phyloP scores from a whole-genome alignment of 37 sponge, comb jelly and placozoan species.

The Crambe crambe region DNA sequence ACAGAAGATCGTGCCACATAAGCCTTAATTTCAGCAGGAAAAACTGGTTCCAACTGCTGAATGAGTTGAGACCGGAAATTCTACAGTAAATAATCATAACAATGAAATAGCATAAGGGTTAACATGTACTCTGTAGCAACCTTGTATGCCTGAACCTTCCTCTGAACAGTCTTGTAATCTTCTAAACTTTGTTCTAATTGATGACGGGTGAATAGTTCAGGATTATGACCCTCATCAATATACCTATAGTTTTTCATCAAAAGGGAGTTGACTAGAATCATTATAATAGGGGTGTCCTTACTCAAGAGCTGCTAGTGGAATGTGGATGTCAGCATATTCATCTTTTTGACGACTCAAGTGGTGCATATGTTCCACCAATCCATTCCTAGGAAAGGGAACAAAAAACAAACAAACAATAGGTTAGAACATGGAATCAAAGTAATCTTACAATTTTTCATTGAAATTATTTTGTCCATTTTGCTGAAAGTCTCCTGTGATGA shows the following conservation, averaged over 20 bases:
- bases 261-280: neutral
- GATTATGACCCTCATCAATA: slow-evolving; percentile 72
- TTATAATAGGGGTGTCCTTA: slow-evolving; percentile 13
- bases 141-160: slow-evolving; percentile 67
- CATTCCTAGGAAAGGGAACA: slow-evolving; percentile 28
- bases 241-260: slow-evolving; percentile 31
- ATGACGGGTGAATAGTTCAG: slow-evolving; percentile 71
- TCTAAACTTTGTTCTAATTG: slow-evolving; percentile 62
- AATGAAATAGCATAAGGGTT: too few species aligned
- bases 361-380: slow-evolving; percentile 60
- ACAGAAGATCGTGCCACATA: slow-evolving; percentile 28
- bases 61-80: slow-evolving; percentile 66
- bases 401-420: neutral
- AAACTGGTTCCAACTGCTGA: slow-evolving; percentile 54
- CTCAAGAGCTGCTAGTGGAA: slow-evolving; percentile 73
- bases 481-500: slow-evolving; percentile 81
- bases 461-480: slow-evolving; percentile 58
- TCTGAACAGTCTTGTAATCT: slow-evolving; percentile 55
- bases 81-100: slow-evolving; percentile 40
- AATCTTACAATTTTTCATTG: slow-evolving; percentile 71
- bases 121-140: too few species aligned
- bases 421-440: neutral
- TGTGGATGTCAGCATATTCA: slow-evolving; percentile 51
- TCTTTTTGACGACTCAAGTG: slow-evolving; percentile 52
- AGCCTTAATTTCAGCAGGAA: slow-evolving; percentile 51